Evolutionary conservation across 1,140 invertebrate genomes (phyloP).

Genomic region (Temnothorax curvispinosus): DNA sequence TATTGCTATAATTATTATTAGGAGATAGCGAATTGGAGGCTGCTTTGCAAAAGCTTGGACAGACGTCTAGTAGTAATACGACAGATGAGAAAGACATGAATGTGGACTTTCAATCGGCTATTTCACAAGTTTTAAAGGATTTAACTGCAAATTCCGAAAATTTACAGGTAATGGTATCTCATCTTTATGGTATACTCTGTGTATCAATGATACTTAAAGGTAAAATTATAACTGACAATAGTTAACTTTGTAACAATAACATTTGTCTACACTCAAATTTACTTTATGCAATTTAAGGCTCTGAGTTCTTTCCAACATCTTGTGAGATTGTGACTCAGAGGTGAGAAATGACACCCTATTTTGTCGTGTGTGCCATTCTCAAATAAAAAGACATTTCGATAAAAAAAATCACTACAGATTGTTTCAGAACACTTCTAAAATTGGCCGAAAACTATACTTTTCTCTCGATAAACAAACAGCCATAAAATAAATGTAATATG

Average conservation of each 20-base stretch:
- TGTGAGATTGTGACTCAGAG: too few species aligned
- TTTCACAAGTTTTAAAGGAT: conserved; percentile 84
- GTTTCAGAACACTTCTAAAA: too few species aligned
- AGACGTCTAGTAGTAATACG: conserved; percentile 72
- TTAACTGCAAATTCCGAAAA: conserved; percentile 82
- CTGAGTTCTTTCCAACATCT: too few species aligned
- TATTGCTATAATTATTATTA: conserved; percentile 30
- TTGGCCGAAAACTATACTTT: too few species aligned
- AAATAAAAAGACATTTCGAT: too few species aligned
- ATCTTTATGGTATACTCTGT: neutral
- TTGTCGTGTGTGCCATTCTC: too few species aligned
- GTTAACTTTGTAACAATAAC: neutral
- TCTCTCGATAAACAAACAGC: too few species aligned
- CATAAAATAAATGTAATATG: too few species aligned
- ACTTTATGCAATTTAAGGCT: neutral
- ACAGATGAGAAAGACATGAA: conserved; percentile 70
- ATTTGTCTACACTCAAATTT: neutral
- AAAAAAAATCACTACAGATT: too few species aligned
- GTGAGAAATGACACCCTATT: too few species aligned
- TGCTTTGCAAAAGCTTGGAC: conserved; percentile 83
- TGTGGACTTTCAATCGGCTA: conserved; percentile 82
- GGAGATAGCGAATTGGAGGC: conserved; percentile 69
- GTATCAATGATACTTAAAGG: neutral
- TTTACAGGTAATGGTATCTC: conserved; percentile 77
- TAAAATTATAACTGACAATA: neutral